Base-by-base conservation (phyloP, 2,888 invertebrate species). In the Anticlea derivata region DNA sequence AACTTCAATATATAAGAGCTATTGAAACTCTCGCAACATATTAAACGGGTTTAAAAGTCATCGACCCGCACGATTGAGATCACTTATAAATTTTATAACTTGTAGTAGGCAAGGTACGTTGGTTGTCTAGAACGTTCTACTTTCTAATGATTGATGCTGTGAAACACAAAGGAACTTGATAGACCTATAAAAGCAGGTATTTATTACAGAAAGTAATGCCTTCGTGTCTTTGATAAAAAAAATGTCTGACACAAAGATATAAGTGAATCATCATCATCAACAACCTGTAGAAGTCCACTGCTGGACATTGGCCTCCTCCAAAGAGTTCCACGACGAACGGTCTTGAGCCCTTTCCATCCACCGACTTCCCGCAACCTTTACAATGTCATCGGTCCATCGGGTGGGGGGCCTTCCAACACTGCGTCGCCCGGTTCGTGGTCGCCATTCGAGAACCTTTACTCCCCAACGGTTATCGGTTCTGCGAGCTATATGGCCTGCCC, bases 51-150 rank as follows among this genome's bases (percentile, higher is more conserved):
- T 49, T 35, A 12, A n/a, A 41, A 41, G 68, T 66, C 68, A 50
- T 41, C 48, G 65, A 65, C 65, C 68, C 53, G 39, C 29, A 40
- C 49, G 58, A 68, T 58, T 66, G 61, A 66, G 65, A 63, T 61
- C 61, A 65, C 51, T 63, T 52, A 52, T 49, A 45, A 47, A 41
- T 37, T 51, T 35, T 55, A 48, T 55, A 47, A 56, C 40, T 12
- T 34, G 45, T 43, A 44, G 45, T 43, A 44, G 17, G 12, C 34
- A 27, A 35, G n/a, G 45, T 47, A 48, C 23, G 38, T 30, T 48
- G 41, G 50, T 43, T 50, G 45, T 57, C 58, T 55, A 58, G 56
- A 60, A 55, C 34, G 50, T 60, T 60, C 59, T 38, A 55, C 48
- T 55, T 58, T 50, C 54, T 38, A 52, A 57, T 50, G 41, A 55